Evolutionary conservation across 92 coral and sea anemone species (phyloP), one percentile per base, ranked within the genome.

Genomic region (Ricordea florida): DNA sequence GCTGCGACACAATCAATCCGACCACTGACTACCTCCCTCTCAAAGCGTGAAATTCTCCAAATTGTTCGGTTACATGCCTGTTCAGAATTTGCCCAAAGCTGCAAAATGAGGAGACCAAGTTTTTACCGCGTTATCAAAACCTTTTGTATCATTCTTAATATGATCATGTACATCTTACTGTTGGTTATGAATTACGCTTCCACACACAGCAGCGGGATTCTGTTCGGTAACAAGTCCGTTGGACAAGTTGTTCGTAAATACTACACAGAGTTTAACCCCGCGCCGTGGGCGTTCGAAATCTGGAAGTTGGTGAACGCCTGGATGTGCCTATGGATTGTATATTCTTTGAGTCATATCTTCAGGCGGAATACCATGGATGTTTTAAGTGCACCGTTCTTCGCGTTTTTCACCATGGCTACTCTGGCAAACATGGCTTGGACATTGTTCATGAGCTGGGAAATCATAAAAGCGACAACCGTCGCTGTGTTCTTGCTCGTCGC

Each of bases 271-370:
- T 75, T 89, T 41, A 80, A 53, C 49, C 94, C 91, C n/a, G 91
- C 94, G 1, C 64, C 80, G 3, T 85, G 83, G 76, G 83, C 90
- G 0, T 80, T 89, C 52, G 55, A 72, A 0, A 85, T 89, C 79
- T 89, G 91, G 94, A 55, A 46, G 30, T 69, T 85, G 21, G 82
- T 89, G 3, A 79, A 85, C 47, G 75, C 87, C 3, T 89, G 94
- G 94, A 82, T 83, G n/a, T 50, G 62, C 0, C 28, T 66, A 0
- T 89, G 89, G 83, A 74, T 89, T 40, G 32, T 85, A 13, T 89
- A 89, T 50, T 60, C 91, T 0, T 17, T 85, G 18, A 66, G 76
- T 20, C 75, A 80, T 42, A 81, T 84, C 70, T 67, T 66, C 33
- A 47, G 89, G 3, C 60, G 57, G n/a, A 35, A 41, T 25, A 74